These are phyloP conservation scores for Saguinus midas DNA, from an alignment of 2,113 vertebrate species.

Conservation along the genomic window DNA sequence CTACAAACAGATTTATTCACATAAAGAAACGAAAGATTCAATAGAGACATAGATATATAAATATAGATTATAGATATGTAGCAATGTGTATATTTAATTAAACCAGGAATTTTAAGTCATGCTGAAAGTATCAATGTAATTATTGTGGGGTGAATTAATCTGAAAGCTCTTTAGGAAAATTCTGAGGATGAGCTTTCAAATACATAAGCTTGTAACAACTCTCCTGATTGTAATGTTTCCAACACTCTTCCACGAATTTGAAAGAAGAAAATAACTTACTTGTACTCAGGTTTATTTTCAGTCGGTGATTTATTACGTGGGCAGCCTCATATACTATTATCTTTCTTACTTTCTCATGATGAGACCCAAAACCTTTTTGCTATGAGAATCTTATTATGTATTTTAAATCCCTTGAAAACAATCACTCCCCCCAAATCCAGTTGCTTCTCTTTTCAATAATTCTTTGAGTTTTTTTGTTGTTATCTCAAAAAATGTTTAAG, in stretches of 20 bases:
- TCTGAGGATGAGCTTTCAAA: not conserved
- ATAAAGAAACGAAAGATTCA: not conserved
- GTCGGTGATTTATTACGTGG: not conserved
- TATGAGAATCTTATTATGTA: not conserved
- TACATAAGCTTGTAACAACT: not conserved
- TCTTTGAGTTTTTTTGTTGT: not conserved
- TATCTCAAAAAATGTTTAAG: not conserved
- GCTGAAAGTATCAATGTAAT: not conserved
- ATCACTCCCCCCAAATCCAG: not conserved
- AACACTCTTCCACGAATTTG: not conserved
- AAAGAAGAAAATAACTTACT: not conserved
- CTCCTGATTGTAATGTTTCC: not conserved
- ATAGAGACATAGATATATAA: not conserved
- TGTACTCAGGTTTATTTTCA: not conserved
- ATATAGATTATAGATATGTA: not conserved
- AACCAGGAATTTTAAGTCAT: constrained; percentile 12
- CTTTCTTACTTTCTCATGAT: not conserved
- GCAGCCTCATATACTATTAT: not conserved
- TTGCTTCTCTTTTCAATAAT: not conserved
- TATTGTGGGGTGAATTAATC: not conserved
- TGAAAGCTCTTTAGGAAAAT: not conserved
- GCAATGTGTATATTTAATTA: not conserved
- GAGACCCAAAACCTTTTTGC: not conserved
- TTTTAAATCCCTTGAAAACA: not conserved
- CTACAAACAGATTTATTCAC: not conserved